A percentile compares a stretch with the other conserved stretches of the same genome.
Conservation (phyloP, 2,888 invertebrate genomes). For the Pterostichus madidus region DNA sequence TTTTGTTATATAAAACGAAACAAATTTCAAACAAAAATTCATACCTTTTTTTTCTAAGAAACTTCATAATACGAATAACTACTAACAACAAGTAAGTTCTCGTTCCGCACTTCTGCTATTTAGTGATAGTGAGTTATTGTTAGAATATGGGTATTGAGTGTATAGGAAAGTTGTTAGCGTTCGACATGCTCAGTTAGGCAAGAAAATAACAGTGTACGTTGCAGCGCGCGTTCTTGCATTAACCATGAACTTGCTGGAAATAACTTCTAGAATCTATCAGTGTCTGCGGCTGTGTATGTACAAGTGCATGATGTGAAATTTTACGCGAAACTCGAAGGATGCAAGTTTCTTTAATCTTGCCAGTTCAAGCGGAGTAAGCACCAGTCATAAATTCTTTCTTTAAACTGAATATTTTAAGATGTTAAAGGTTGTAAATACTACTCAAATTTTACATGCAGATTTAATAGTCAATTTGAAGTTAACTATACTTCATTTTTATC, state of each 20-base stretch:
- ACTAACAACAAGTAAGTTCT: not conserved
- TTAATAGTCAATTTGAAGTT: too few relatives aligned
- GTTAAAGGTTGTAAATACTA: too few relatives aligned
- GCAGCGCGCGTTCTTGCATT: slow-evolving; percentile 4
- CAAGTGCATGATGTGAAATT: not conserved
- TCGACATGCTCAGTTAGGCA: slow-evolving; percentile 49
- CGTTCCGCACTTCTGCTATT: not conserved
- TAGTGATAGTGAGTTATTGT: not conserved
- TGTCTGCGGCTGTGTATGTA: not conserved
- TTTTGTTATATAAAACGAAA: too few relatives aligned
- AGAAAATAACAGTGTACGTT: slow-evolving; percentile 36
- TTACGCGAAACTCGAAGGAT: not conserved
- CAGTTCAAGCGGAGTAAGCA: too few relatives aligned
- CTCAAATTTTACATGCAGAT: too few relatives aligned
- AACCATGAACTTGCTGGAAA: slow-evolving; percentile 45
- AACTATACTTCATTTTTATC: too few relatives aligned
- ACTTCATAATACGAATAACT: not conserved
- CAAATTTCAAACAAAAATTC: too few relatives aligned
- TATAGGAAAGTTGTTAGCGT: slow-evolving; percentile 19
- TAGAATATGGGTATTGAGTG: slow-evolving; percentile 4
- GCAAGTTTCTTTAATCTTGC: not conserved
- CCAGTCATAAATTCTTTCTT: too few relatives aligned
- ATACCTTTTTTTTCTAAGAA: too few relatives aligned
- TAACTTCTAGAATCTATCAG: slow-evolving; percentile 5
- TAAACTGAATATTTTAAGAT: too few relatives aligned